These are phyloP conservation scores for Tauraco erythrolophus DNA, from an alignment of 2,113 vertebrate genomes.

Conservation along the genomic window DNA sequence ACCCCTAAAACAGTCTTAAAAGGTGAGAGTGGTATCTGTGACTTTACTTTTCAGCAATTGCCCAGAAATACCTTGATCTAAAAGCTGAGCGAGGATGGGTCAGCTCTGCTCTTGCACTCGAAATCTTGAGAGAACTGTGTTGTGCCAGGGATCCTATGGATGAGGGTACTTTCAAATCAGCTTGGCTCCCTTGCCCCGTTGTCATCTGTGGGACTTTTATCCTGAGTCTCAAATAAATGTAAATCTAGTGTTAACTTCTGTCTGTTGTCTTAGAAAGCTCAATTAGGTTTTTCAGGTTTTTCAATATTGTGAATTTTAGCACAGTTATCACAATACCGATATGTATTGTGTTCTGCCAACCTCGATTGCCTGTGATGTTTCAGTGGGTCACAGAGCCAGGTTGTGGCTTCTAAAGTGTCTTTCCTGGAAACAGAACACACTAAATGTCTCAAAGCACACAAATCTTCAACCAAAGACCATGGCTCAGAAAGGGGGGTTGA, in stretches of 20 bases:
- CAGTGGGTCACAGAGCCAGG: not conserved
- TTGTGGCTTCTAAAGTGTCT: not conserved
- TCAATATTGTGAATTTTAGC: not conserved
- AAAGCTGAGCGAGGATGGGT: not conserved
- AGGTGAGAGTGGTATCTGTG: not conserved
- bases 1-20: not conserved
- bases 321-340: not conserved
- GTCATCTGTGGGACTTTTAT: not conserved
- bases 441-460: not conserved
- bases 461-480: not conserved
- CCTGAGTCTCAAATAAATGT: not conserved
- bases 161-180: not conserved
- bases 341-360: not conserved
- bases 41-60: not conserved
- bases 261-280: not conserved
- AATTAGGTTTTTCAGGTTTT: not conserved
- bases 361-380: not conserved
- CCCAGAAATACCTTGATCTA: not conserved
- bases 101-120: not conserved
- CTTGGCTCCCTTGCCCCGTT: not conserved
- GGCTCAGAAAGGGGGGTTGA: not conserved
- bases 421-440: not conserved
- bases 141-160: not conserved
- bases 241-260: not conserved
- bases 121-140: not conserved